phyloP scores from a whole-genome alignment of 2,113 vertebrate species.

The Brachyhypopomus gauderio region DNA sequence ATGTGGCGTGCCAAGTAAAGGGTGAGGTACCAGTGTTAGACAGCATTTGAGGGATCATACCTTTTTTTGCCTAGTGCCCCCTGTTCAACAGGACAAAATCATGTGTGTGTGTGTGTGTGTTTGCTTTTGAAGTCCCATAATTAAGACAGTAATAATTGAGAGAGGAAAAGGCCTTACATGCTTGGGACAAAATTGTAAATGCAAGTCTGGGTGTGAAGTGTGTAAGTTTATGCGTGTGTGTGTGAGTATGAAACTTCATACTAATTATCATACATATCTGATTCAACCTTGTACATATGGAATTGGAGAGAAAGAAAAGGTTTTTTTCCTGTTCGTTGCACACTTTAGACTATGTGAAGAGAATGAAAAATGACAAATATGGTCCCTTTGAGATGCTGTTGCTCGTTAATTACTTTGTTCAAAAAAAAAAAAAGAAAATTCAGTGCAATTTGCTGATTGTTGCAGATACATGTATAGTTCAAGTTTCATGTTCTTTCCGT shows the following conservation, averaged over 20 bases:
- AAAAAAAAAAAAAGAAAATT: conserved; percentile 46
- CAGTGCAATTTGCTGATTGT: conserved; percentile 80
- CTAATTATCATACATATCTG: conserved; percentile 50
- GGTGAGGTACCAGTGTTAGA: conserved; percentile 77
- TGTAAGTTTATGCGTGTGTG: conserved; percentile 26
- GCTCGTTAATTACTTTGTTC: conserved; percentile 62
- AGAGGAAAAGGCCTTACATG: conserved; percentile 52
- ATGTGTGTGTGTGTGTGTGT: conserved; percentile 31
- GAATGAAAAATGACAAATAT: conserved; percentile 60
- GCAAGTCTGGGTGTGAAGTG: conserved; percentile 19
- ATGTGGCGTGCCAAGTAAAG: conserved; percentile 76
- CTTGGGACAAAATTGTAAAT: conserved; percentile 11
- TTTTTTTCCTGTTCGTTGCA: conserved; percentile 7
- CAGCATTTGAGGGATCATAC: conserved; percentile 86
- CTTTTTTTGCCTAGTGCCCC: conserved; percentile 57
- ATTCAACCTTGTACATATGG: conserved; percentile 48
- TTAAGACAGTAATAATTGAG: conserved; percentile 55
- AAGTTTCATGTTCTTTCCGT: conserved; percentile 82
- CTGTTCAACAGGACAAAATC: conserved; percentile 31
- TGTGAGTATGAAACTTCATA: conserved; percentile 5
- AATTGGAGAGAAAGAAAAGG: conserved; percentile 19
- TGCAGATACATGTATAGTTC: conserved; percentile 82
- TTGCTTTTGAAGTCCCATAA: conserved; percentile 75
- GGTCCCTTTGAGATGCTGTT: conserved; percentile 87
- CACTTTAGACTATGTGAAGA: conserved; percentile 53